Evolutionary conservation across 2,113 vertebrate genomes (phyloP), one percentile per base, ranked within the genome.

Genomic region (Nasalis larvatus): DNA sequence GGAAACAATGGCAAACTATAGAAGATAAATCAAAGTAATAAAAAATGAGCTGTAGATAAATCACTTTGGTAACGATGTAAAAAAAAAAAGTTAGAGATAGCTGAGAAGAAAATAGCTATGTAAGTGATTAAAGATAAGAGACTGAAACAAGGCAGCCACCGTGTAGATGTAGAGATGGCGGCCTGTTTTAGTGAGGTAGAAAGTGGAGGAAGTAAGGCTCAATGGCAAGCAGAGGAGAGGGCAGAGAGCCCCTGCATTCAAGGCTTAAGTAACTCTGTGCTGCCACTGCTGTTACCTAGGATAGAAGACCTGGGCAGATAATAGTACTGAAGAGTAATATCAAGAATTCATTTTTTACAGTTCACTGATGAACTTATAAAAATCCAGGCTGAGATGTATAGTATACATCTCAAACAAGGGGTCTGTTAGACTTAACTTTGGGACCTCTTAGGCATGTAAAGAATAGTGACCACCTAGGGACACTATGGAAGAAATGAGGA

Each of bases 211-310:
- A 6, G 12, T 32, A 30, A 74, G 17, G 73, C 30, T 45, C 40
- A 1, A 9, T 17, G 27, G 18, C 6, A 1, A 35, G 0, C 7
- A n/a, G 11, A n/a, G 4, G 11, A 0, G 23, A 21, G 40, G 17
- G 35, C 16, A n/a, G 69, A 16, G 2, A n/a, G 8, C 0, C 8
- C 3, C 35, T 4, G 3, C 2, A 0, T 1, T 32, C 6, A 8
- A 66, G 17, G 40, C 2, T 32, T 23, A 18, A 58, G 30, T 49
- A 35, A n/a, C 12, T 25, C 23, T 2, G n/a, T 16, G 4, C 1
- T 20, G 13, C 1, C 40, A 3, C 12, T 35, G 0, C 14, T 80
- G 9, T 45, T n/a, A 45, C 21, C 83, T 84, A 60, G n/a, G 30
- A 16, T 17, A 60, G 40, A 37, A 1, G 4, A 42, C 8, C 66